These are phyloP conservation scores for Actinopyga echinites DNA, from an alignment of 53 echinoderm and acorn worm genomes.

Conservation along the genomic window DNA sequence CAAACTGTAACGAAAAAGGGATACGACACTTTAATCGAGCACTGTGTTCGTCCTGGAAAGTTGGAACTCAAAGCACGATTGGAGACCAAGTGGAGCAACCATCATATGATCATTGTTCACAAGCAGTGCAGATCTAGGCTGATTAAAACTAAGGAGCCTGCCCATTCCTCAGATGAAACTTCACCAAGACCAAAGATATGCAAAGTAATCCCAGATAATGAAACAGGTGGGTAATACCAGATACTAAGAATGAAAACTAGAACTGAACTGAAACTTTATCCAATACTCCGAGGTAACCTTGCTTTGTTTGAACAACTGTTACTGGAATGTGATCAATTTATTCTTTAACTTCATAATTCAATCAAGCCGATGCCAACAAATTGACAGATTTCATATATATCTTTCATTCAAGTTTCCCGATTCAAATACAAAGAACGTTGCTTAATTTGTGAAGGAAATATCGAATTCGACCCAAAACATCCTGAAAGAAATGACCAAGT, in stretches of 20 bases:
- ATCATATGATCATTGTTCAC: slow-evolving; percentile 56
- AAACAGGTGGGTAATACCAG: slow-evolving; percentile 12
- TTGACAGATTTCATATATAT: too few relatives aligned
- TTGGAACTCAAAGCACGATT: slow-evolving; percentile 28
- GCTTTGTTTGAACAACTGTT: neutral
- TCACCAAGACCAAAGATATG: slow-evolving; percentile 19
- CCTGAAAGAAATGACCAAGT: slow-evolving; percentile 51
- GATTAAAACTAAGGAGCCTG: slow-evolving; percentile 52
- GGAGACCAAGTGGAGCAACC: slow-evolving; percentile 52
- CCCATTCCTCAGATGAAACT: slow-evolving; percentile 25
- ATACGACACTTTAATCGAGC: neutral
- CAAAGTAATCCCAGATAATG: slow-evolving; percentile 16
- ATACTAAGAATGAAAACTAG: neutral
- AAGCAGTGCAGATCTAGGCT: slow-evolving; percentile 45
- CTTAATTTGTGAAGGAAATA: slow-evolving; percentile 61
- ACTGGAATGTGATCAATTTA: neutral
- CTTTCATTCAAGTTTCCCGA: slow-evolving; percentile 12
- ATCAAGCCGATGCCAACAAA: slow-evolving; percentile 24
- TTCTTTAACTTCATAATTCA: slow-evolving; percentile 23
- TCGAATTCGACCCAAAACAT: slow-evolving; percentile 53
- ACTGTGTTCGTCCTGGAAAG: neutral
- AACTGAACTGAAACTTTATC: neutral
- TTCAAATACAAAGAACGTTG: slow-evolving; percentile 62
- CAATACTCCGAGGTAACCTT: neutral
- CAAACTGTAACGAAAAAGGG: slow-evolving; percentile 36